Percentiles rank a stretch among this genome's conserved stretches.
Evolutionary conservation across 2,113 vertebrate species (phyloP).

Genomic region (Sus scrofa): T2T-Sscrofa CM000827.6:93793501-93794000

Average conservation of each 20-base stretch:
- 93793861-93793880: not conserved
- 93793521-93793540: not conserved
- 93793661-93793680: not conserved
- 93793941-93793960: not conserved
- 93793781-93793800: not conserved
- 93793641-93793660: not conserved
- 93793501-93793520: not conserved
- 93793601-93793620: not conserved
- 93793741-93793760: not conserved
- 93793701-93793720: not conserved
- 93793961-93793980: not conserved
- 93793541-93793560: not conserved
- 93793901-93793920: not conserved
- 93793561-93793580: not conserved
- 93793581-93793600: not conserved
- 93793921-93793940: not conserved
- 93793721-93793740: not conserved
- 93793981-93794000: not conserved
- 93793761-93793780: not conserved
- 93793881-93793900: not conserved
- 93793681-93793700: not conserved
- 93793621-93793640: not conserved
- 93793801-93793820: not conserved
- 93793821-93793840: not conserved
- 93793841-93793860: not conserved